Conservation (phyloP, 2,888 invertebrate genomes). For the Napeogenes inachia region DNA sequence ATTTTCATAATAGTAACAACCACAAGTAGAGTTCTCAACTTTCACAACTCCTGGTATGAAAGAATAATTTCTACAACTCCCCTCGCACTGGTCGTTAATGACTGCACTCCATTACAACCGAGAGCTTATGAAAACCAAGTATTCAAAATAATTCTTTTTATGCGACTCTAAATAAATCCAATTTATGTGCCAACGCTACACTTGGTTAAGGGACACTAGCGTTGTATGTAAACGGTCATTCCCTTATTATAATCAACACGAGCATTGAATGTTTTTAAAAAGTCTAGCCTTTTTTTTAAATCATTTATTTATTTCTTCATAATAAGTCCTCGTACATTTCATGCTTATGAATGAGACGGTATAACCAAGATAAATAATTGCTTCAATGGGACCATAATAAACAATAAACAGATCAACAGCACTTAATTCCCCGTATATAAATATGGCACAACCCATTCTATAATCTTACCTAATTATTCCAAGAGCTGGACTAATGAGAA, state of each 20-base stretch:
- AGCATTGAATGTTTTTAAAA: background rate
- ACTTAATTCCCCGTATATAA: slow-evolving; percentile 8
- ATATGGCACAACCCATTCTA: slow-evolving; percentile 17
- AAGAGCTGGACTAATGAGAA: slow-evolving; percentile 57
- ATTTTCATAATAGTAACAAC: background rate
- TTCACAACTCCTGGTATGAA: slow-evolving; percentile 3
- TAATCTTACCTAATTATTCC: slow-evolving; percentile 40
- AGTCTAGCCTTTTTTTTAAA: too few relatives aligned
- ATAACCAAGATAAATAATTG: too few relatives aligned
- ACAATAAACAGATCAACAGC: slow-evolving; percentile 1
- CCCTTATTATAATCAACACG: background rate
- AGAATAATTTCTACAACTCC: slow-evolving; percentile 6
- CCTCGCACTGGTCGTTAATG: slow-evolving; percentile 5
- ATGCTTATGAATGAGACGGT: too few relatives aligned
- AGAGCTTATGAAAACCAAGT: slow-evolving; percentile 18
- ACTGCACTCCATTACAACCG: slow-evolving; percentile 7
- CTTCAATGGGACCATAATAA: background rate
- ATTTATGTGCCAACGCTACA: slow-evolving; percentile 4
- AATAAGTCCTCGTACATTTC: too few relatives aligned
- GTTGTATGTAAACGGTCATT: slow-evolving; percentile 6
- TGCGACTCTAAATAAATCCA: slow-evolving; percentile 25
- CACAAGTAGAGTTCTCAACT: background rate
- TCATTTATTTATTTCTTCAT: too few relatives aligned
- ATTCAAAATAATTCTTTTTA: slow-evolving; percentile 21
- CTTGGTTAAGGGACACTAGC: slow-evolving; percentile 13